Conservation (phyloP, 2,797 vertebrate genomes). For the Pseudochromis fuscus region DNA sequence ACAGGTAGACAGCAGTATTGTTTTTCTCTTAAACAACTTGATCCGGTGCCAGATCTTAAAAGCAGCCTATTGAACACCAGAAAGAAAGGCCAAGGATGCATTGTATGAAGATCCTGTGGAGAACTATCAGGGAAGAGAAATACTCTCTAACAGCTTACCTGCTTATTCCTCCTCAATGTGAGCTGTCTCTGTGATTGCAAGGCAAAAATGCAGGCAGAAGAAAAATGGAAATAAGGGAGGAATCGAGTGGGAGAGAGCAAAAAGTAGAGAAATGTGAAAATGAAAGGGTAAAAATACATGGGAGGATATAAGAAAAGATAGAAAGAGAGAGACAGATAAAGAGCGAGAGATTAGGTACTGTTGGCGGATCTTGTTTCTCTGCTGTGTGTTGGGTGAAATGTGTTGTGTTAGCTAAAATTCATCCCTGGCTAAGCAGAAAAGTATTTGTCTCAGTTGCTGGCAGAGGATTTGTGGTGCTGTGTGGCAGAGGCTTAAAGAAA, state of each 20-base stretch:
- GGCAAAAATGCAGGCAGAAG: constrained; percentile 16
- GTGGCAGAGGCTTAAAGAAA: constrained; percentile 28
- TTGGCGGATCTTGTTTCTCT: constrained; percentile 49
- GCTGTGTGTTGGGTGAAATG: constrained; percentile 49
- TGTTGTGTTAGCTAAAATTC: constrained; percentile 54
- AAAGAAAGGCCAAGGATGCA: constrained; percentile 40
- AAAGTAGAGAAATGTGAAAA: constrained; percentile 20
- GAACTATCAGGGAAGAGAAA: constrained; percentile 37
- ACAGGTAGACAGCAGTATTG: constrained; percentile 37
- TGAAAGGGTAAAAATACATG: constrained; percentile 22
- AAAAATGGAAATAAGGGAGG: constrained; percentile 35
- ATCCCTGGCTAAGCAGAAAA: constrained; percentile 49
- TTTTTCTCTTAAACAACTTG: constrained; percentile 64
- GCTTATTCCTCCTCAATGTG: constrained; percentile 28
- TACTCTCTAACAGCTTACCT: constrained; percentile 27
- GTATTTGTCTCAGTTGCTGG: constrained; percentile 46
- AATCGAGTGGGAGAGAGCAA: background rate
- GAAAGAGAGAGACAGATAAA: constrained; percentile 23
- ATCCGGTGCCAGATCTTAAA: constrained; percentile 61
- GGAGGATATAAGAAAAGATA: constrained; percentile 35
- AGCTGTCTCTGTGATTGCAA: constrained; percentile 37
- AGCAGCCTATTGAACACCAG: constrained; percentile 52
- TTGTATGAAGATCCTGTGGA: constrained; percentile 39
- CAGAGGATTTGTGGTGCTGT: constrained; percentile 40
- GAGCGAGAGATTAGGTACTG: constrained; percentile 51